Evolutionary conservation across 2,797 vertebrate genomes (phyloP), one percentile per base, ranked within the genome.

Genomic region (Sebastes variabilis): DNA sequence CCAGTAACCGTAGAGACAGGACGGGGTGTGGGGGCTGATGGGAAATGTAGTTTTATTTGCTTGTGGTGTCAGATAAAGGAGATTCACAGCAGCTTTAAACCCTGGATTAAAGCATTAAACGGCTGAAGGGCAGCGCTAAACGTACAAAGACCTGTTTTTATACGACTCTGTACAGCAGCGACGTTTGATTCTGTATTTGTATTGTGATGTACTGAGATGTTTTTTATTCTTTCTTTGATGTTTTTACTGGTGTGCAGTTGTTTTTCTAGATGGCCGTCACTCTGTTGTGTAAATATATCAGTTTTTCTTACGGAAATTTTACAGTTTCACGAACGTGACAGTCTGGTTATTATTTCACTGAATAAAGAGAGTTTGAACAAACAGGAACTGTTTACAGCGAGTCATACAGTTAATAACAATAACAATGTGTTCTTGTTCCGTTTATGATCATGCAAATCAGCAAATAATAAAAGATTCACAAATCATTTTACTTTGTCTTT

Each of bases 151-250:
- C 2, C 4, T 6, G 20, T 16, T 70, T 72, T 60, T 74, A 7
- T 59, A 6, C 30, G 10, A 30, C 6, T 36, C 34, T 79, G 25
- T 29, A 75, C 56, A 60, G 54, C 2, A 0, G 54, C 34, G 2
- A 42, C 24, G 5, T 76, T 73, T 60, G 13, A 70, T 49, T 61
- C 7, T 69, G 49, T 58, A n/a, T 72, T 66, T 30, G 73, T 77
- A 68, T 29, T 22, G 30, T 72, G 77, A 38, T 7, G 2, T 18
- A 2, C 16, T 82, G 24, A 74, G 55, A 54, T 70, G 6, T 61
- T 72, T 42, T 36, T 24, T 30, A 14, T 42, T 71, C 0, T 55
- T 16, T 3, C 8, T 36, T 34, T 32, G 0, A 36, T 13, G 32
- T 38, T 36, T 22, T 55, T 34, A 10, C 11, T n/a, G 0, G 34